Conservation (phyloP, 2,888 invertebrate genomes). For the Diachrysia chrysitis region DNA sequence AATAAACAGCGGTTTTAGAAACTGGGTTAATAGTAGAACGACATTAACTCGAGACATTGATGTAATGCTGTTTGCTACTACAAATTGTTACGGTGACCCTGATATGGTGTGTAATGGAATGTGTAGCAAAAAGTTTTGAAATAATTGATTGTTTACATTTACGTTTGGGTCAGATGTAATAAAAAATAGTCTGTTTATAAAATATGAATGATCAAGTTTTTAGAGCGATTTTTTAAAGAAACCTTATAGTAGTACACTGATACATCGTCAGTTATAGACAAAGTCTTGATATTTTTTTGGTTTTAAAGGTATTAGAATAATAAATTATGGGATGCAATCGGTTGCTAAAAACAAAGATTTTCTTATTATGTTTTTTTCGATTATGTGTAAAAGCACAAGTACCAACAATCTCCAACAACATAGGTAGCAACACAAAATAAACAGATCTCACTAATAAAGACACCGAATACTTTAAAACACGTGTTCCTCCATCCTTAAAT, state of each 20-base stretch:
- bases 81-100: conserved; percentile 37
- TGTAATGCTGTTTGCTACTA: conserved; percentile 50
- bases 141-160: conserved; percentile 5
- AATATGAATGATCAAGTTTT: too few species aligned
- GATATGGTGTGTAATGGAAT: conserved; percentile 49
- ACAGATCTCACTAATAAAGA: background rate
- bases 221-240: too few species aligned
- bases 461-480: conserved; percentile 14
- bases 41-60: conserved; percentile 40
- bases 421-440: background rate
- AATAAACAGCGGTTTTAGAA: conserved; percentile 47
- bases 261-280: too few species aligned
- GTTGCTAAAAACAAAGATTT: too few species aligned
- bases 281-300: too few species aligned
- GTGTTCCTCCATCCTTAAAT: conserved; percentile 40
- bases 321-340: too few species aligned
- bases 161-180: background rate
- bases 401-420: background rate
- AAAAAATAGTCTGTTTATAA: too few species aligned
- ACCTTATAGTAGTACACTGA: too few species aligned
- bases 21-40: conserved; percentile 51
- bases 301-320: too few species aligned
- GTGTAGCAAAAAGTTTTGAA: conserved; percentile 20
- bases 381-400: too few species aligned
- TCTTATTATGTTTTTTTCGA: too few species aligned